A percentile compares a stretch with the other conserved stretches of the same genome.
Evolutionary conservation across 2,797 vertebrate genomes (phyloP).

Genomic region (Diplodus puntazzo): DNA sequence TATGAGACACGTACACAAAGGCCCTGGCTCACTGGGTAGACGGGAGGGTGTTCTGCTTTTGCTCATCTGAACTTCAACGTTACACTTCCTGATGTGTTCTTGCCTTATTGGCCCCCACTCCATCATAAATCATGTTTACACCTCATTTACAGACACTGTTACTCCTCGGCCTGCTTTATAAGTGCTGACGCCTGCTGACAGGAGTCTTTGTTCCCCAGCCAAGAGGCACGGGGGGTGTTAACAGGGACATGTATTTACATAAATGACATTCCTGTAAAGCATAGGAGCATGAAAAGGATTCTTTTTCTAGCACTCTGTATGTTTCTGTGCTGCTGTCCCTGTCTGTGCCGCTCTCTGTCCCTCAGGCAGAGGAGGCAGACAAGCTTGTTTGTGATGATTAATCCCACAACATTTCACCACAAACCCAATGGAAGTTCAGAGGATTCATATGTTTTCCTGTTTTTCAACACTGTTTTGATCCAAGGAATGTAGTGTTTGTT

Average conservation of each 20-base stretch:
- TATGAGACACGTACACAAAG: neutral
- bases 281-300: neutral
- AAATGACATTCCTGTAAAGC: conserved; percentile 17
- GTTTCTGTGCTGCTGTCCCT: neutral
- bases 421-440: conserved; percentile 19
- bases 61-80: conserved; percentile 1
- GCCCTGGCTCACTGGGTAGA: neutral
- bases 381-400: conserved; percentile 26
- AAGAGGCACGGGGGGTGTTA: conserved; percentile 36
- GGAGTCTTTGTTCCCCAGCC: conserved; percentile 53
- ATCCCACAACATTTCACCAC: conserved; percentile 40
- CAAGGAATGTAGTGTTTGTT: neutral
- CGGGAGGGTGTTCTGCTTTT: conserved; percentile 10
- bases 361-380: neutral
- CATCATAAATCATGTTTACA: conserved; percentile 52
- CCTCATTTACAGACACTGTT: conserved; percentile 33
- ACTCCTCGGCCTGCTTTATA: conserved; percentile 25
- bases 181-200: conserved; percentile 30
- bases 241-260: conserved; percentile 28
- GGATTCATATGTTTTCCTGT: conserved; percentile 38
- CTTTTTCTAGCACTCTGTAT: neutral
- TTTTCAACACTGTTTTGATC: conserved; percentile 24
- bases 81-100: conserved; percentile 25
- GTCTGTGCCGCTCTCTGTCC: neutral
- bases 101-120: conserved; percentile 32